Base-by-base conservation (phyloP, 2,797 vertebrate species). In the Cichlasoma orientale region DNA sequence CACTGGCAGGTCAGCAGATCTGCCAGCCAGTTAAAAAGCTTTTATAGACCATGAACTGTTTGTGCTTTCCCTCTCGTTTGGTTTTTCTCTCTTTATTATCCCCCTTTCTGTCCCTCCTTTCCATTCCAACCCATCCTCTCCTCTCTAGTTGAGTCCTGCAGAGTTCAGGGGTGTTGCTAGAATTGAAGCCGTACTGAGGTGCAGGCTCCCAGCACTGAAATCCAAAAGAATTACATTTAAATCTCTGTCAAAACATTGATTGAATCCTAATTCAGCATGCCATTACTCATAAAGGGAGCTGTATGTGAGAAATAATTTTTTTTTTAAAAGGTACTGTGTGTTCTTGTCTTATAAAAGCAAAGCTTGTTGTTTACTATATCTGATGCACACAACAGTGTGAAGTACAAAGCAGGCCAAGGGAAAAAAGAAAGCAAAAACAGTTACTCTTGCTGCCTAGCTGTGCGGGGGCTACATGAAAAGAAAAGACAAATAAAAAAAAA, bases 1-100 rank as follows among this genome's bases (percentile, higher is more conserved):
- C 85, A 94, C 91, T 98, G 98, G 97, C 97, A 98, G 96, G 98
- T 99, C 90, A 91, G 97, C 94, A 85, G 86, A 83, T 86, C 85
- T 89, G 88, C 88, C 88, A 91, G 88, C 78, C 86, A 83, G 83
- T 90, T 85, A 86, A 92, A 90, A 88, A 77, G 77, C 88, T 87
- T 92, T 91, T 82, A 90, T 82, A 81, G 82, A 85, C 86, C 84
- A 75, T 90, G 84, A 90, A 88, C 38, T 82, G 70, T 77, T 82
- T 75, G 76, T 75, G 86, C 56, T 66, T 3, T 75, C 54, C 14
- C 29, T 79, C 72, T 56, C 53, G 59, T 52, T 56, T 56, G 55
- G 29, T 56, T 25, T 75, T 56, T 83, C 16, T 78, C 71, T 84
- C 53, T 85, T 57, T 84, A 53, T 36, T 63, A 31, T 70, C 63